Base-by-base conservation (phyloP, 2,888 invertebrate species). In the Ormia ochracea region DNA sequence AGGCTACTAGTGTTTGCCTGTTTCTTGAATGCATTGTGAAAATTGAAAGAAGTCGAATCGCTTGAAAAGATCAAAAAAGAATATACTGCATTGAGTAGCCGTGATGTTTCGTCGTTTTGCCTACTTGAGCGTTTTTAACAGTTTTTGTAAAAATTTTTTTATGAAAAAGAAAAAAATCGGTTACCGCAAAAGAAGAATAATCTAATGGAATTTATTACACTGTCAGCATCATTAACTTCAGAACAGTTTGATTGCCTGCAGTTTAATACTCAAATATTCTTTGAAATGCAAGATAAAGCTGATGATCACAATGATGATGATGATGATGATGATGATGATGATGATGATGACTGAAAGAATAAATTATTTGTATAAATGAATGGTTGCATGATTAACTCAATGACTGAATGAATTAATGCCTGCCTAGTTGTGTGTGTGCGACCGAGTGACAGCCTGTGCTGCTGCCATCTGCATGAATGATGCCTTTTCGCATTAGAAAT, bases 401-500 rank as follows among this genome's bases (percentile, higher is more conserved):
- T 21, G 36, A 12, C 5, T 56, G 19, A 33, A 19, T 36, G 21
- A 31, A 36, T 38, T 7, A 33, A 33, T 58, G 58, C 1, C 38
- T 45, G 43, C 28, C 43, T 31, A 28, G n/a, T 45, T 45, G 12
- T n/a, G n/a, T 2, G 19, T 45, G 45, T n/a, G 1, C 14, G 2
- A 3, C 4, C 21, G 66, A 19, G 36, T 50, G 58, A 28, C 48
- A 23, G 56, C 10, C 9, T 28, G 21, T 26, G 23, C 21, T 4
- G 63, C 48, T 48, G 48, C 6, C 38, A 52, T 41, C 19, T 43
- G 14, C 41, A 14, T 41, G 38, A 54, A 21, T 38, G 58, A 70
- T 70, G 48, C 50, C 45, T 69, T 23, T 56, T 50, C 50, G 38
- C 7, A 50, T 59, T 4, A 21, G 21, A 70, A 36, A 41, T 70